Percentiles rank a stretch among this genome's conserved stretches.
Conservation (phyloP, 2,888 invertebrate species). For the Ectemnius lituratus region DNA sequence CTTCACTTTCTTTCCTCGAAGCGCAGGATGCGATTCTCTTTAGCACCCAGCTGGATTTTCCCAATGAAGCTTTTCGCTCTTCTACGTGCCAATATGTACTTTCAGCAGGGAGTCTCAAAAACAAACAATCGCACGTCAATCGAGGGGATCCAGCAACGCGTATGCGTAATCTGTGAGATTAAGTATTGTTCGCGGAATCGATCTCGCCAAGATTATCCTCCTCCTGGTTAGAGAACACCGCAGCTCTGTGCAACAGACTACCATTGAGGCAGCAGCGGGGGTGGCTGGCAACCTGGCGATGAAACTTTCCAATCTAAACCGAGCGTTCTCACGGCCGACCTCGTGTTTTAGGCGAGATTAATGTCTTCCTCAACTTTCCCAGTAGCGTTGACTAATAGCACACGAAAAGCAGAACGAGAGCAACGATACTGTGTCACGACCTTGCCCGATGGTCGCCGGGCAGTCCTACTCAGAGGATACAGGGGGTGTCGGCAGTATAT, state of each 20-base stretch:
- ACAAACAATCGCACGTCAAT: not conserved
- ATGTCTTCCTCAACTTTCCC: constrained; percentile 1
- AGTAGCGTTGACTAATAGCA: constrained; percentile 6
- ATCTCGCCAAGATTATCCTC: too few species aligned
- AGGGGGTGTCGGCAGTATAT: too few species aligned
- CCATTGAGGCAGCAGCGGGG: too few species aligned
- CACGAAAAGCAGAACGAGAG: not conserved
- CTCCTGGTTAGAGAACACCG: too few species aligned
- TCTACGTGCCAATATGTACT: constrained; percentile 7
- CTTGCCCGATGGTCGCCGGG: not conserved
- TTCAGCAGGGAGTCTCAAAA: constrained; percentile 8
- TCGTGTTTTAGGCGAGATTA: not conserved
- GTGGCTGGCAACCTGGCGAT: not conserved
- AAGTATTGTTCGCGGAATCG: not conserved
- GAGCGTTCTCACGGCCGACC: not conserved
- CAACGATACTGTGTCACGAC: constrained; percentile 3
- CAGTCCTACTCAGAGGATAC: too few species aligned
- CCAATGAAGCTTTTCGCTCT: not conserved
- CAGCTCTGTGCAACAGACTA: too few species aligned
- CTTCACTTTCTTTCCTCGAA: constrained; percentile 26
- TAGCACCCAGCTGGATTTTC: constrained; percentile 14
- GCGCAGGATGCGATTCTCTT: not conserved
- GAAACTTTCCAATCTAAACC: constrained; percentile 4
- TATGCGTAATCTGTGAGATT: not conserved
- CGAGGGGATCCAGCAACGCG: not conserved